These are phyloP conservation scores for Yponomeuta plumbellus DNA, from an alignment of 2,888 invertebrate species.

Conservation along the genomic window DNA sequence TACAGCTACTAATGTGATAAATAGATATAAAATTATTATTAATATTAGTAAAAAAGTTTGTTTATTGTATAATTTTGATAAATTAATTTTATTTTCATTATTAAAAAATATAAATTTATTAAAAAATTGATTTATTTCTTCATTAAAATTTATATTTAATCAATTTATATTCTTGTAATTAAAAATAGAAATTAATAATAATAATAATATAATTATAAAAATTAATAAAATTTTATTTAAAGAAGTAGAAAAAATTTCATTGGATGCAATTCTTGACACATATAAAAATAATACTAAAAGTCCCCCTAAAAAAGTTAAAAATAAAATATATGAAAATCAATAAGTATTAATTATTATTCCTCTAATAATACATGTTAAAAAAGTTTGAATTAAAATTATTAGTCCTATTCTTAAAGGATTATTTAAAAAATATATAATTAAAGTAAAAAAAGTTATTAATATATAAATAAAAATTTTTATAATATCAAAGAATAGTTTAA, in stretches of 20 bases:
- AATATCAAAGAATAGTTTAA: constrained; percentile 78
- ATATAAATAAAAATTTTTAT: constrained; percentile 51
- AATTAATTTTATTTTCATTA: constrained; percentile 58
- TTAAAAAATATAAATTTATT: constrained; percentile 35
- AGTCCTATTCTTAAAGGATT: constrained; percentile 75
- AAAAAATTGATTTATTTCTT: constrained; percentile 36
- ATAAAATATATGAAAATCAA: constrained; percentile 79
- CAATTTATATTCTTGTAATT: constrained; percentile 41
- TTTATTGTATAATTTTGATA: constrained; percentile 73
- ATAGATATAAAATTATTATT: constrained; percentile 76
- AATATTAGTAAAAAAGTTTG: constrained; percentile 68
- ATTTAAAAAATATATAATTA: constrained; percentile 46
- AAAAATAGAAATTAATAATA: constrained; percentile 33
- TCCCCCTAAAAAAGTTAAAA: constrained; percentile 79
- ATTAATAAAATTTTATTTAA: constrained; percentile 38
- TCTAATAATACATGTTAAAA: constrained; percentile 60
- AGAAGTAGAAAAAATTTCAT: constrained; percentile 73
- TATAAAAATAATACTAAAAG: constrained; percentile 81
- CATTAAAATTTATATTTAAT: constrained; percentile 47
- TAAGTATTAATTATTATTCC: constrained; percentile 67
- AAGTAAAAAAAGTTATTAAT: constrained; percentile 48
- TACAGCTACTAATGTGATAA: constrained; percentile 75
- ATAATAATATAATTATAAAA: constrained; percentile 32
- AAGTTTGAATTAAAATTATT: constrained; percentile 71
- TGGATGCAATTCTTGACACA: constrained; percentile 77